Conservation (phyloP, 2,888 invertebrate species). For the Oligia fasciuncula region DNA sequence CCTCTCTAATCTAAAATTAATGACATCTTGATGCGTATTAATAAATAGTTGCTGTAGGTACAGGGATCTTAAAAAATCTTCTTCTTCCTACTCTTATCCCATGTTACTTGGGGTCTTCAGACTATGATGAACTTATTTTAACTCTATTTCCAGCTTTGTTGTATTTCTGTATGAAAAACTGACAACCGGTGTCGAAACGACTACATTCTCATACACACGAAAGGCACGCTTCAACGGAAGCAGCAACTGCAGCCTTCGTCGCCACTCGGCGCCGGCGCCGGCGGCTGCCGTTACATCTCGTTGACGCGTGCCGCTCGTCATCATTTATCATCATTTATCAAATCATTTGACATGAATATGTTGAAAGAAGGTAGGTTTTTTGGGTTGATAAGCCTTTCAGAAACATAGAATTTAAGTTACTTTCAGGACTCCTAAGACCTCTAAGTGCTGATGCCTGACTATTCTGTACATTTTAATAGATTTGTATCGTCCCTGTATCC, state of each 20-base stretch:
- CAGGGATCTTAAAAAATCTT: neutral
- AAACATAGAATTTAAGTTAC: neutral
- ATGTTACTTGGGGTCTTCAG: no score
- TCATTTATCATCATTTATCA: no score
- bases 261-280: neutral
- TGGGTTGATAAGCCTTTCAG: neutral
- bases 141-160: neutral
- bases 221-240: neutral
- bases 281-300: neutral
- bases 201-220: neutral
- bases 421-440: no score
- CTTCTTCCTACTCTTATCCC: neutral
- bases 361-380: neutral
- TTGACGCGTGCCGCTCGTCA: neutral
- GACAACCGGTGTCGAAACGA: neutral
- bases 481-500: neutral
- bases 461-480: neutral
- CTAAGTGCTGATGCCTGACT: neutral
- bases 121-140: neutral
- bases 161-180: neutral
- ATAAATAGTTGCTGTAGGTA: constrained; percentile 21
- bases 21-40: constrained; percentile 41
- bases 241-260: neutral
- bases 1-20: constrained; percentile 32
- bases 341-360: neutral